A percentile compares a stretch with the other conserved stretches of the same genome.
These are phyloP conservation scores for Atherinosoma microstoma DNA, from an alignment of 2,797 vertebrate genomes.

Conservation along the genomic window DNA sequence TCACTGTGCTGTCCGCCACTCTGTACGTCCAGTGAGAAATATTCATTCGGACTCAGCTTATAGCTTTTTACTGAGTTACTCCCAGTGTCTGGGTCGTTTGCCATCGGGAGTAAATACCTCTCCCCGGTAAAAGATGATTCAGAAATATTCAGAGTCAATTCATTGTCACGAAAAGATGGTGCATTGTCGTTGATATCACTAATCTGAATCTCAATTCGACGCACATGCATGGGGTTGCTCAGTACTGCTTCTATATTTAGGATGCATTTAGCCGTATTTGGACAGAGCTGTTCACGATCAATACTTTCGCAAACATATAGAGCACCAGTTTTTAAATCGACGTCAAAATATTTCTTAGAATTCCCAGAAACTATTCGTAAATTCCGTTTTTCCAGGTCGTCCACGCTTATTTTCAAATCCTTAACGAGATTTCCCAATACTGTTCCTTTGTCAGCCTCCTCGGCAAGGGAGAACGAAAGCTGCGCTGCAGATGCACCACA, in stretches of 20 bases:
- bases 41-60: constrained; percentile 79
- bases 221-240: constrained; percentile 78
- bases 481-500: constrained; percentile 60
- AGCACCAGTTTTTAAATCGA: constrained; percentile 76
- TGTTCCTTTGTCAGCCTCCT: constrained; percentile 84
- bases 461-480: constrained; percentile 82
- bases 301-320: constrained; percentile 74
- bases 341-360: constrained; percentile 75
- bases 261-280: constrained; percentile 69
- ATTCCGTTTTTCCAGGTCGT: constrained; percentile 68
- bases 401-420: constrained; percentile 73
- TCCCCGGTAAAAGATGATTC: constrained; percentile 78
- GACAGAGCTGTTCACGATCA: constrained; percentile 79
- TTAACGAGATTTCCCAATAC: constrained; percentile 82
- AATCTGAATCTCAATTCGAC: constrained; percentile 81
- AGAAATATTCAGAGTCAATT: constrained; percentile 73
- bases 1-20: constrained; percentile 71
- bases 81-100: constrained; percentile 83
- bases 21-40: constrained; percentile 80
- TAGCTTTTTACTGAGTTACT: constrained; percentile 83
- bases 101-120: constrained; percentile 80
- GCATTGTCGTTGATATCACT: constrained; percentile 81
- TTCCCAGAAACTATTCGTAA: constrained; percentile 71
- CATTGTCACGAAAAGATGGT: constrained; percentile 67
- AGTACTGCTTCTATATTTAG: constrained; percentile 82